A percentile compares a stretch with the other conserved stretches of the same genome.
These are phyloP conservation scores for Leptocoma aspasia DNA, from an alignment of 2,113 vertebrate genomes.

Conservation along the genomic window DNA sequence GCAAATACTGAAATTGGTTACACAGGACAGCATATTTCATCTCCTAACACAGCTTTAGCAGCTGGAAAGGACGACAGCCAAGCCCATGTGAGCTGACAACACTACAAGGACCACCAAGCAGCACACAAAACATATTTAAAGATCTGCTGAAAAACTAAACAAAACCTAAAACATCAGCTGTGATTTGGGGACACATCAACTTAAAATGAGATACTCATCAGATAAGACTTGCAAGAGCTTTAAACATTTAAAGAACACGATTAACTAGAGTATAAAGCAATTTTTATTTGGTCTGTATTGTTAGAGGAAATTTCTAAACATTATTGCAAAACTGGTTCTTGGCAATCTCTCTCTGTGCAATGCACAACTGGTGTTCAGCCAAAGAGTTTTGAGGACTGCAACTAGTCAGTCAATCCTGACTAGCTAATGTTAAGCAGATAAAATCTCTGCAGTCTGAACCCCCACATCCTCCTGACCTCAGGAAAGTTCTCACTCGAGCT, in stretches of 20 bases:
- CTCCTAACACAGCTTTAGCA: slow-evolving; percentile 1
- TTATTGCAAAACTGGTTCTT: slow-evolving; percentile 37
- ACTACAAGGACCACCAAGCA: slow-evolving; percentile 32
- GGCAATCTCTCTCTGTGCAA: neutral
- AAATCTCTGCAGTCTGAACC: neutral
- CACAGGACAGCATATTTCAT: neutral
- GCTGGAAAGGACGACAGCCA: slow-evolving; percentile 25
- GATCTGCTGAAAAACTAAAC: neutral
- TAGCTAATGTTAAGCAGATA: neutral
- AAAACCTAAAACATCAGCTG: neutral
- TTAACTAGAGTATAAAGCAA: neutral
- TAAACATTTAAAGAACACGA: neutral
- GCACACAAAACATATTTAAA: neutral
- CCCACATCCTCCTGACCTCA: neutral
- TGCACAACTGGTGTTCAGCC: neutral
- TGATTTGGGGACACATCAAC: neutral
- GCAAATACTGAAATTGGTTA: neutral
- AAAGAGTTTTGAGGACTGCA: slow-evolving; percentile 4
- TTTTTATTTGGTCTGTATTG: neutral
- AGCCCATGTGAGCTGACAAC: neutral
- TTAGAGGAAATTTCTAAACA: slow-evolving; percentile 8
- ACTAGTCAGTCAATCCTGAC: neutral
- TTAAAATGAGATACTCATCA: neutral
- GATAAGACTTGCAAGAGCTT: neutral
- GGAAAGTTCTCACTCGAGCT: neutral